Evolutionary conservation across 2,113 vertebrate genomes (phyloP).

Genomic region (Daboia siamensis): DNA sequence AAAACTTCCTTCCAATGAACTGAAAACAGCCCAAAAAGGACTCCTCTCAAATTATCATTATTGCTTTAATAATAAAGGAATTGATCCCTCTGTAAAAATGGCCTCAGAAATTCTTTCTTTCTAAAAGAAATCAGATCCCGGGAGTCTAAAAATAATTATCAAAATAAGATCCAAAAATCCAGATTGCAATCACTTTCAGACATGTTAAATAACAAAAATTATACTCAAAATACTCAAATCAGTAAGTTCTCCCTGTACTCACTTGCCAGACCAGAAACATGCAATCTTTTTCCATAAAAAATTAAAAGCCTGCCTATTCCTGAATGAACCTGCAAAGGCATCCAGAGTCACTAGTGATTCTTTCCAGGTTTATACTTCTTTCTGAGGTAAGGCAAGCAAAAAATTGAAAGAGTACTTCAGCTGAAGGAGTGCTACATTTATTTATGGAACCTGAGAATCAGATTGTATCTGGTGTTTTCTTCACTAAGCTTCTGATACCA

Average conservation of each 20-base stretch:
- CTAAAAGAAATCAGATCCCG: neutral
- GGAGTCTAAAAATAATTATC: neutral
- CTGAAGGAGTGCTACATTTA: neutral
- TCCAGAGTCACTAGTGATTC: neutral
- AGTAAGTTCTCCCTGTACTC: neutral
- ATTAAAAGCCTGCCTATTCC: neutral
- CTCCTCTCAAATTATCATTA: neutral
- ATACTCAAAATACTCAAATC: neutral
- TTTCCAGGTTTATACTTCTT: neutral
- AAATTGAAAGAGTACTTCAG: neutral
- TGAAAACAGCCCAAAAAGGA: neutral
- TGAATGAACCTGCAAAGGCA: neutral
- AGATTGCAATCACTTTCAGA: neutral
- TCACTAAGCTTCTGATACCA: neutral
- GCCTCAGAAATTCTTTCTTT: neutral
- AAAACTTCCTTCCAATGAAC: neutral
- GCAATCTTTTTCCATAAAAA: neutral
- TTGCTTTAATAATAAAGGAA: neutral
- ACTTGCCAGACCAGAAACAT: neutral
- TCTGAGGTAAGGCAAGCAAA: too few relatives aligned
- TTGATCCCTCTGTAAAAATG: slow-evolving; percentile 11
- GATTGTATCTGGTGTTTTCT: neutral
- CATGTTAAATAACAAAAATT: neutral
- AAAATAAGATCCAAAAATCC: neutral
- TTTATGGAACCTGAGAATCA: neutral